phyloP scores from a whole-genome alignment of 2,797 vertebrate species.

The Sylvilagus floridanus region DNA sequence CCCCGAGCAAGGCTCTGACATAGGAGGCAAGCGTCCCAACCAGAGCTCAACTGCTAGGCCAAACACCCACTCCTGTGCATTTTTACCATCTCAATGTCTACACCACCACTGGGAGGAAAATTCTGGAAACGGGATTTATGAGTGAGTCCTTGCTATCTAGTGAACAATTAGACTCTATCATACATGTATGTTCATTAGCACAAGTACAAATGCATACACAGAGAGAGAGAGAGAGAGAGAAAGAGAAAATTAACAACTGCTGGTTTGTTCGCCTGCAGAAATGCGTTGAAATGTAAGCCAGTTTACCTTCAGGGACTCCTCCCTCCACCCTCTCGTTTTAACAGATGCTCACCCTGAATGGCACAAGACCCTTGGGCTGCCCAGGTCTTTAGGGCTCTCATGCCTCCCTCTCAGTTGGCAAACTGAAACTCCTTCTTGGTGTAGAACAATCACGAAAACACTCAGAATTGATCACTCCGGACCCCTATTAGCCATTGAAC shows the following conservation, averaged over 20 bases:
- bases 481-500: background rate
- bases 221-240: too few relatives aligned
- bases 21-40: too few relatives aligned
- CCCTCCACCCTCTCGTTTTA: background rate
- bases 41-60: too few relatives aligned
- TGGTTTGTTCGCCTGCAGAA: background rate
- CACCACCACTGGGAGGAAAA: background rate
- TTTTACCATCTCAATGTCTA: background rate
- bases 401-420: background rate
- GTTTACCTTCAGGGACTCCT: background rate
- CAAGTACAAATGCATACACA: rapidly evolving
- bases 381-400: background rate
- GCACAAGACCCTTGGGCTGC: background rate
- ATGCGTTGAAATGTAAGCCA: background rate
- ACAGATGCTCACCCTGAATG: background rate
- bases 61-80: too few relatives aligned
- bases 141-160: background rate
- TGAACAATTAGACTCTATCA: background rate
- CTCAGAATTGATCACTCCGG: background rate
- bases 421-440: background rate
- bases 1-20: too few relatives aligned
- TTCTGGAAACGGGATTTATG: background rate
- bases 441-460: background rate
- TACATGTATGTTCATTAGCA: background rate
- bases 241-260: background rate